phyloP scores from a whole-genome alignment of 2,888 invertebrate species.

The Autographa pulchrina region DNA sequence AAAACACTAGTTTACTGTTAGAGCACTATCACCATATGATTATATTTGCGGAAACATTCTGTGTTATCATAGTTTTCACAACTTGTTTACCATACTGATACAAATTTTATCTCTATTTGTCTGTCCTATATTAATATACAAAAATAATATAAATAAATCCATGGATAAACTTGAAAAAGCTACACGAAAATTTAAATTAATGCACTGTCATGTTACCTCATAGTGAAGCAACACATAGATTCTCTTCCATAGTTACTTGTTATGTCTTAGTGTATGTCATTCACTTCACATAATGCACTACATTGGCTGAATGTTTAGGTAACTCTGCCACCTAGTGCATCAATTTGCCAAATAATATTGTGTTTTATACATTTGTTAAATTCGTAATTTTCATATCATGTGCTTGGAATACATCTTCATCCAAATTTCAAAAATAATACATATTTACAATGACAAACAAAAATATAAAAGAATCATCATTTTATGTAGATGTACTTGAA shows the following conservation, averaged over 20 bases:
- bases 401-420: conserved; percentile 29
- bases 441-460: not conserved
- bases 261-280: conserved; percentile 19
- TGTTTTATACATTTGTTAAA: conserved; percentile 28
- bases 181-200: conserved; percentile 8
- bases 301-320: conserved; percentile 19
- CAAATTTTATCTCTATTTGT: conserved; percentile 34
- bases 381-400: not conserved
- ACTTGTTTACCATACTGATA: conserved; percentile 29
- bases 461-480: not conserved
- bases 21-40: conserved; percentile 40
- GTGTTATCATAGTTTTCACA: conserved; percentile 24
- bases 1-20: conserved; percentile 43
- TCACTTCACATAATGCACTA: conserved; percentile 32
- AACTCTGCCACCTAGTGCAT: conserved; percentile 28
- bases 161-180: conserved; percentile 5
- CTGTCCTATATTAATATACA: conserved; percentile 21
- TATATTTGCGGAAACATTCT: conserved; percentile 37
- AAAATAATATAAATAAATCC: conserved; percentile 6
- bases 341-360: conserved; percentile 36
- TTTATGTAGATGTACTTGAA: conserved; percentile 22
- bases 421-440: not conserved
- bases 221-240: conserved; percentile 18
- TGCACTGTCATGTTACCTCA: conserved; percentile 32
- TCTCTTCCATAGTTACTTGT: conserved; percentile 40